Evolutionary conservation across 2,888 invertebrate genomes (phyloP), one percentile per base, ranked within the genome.

Genomic region (Sycophila texana): DNA sequence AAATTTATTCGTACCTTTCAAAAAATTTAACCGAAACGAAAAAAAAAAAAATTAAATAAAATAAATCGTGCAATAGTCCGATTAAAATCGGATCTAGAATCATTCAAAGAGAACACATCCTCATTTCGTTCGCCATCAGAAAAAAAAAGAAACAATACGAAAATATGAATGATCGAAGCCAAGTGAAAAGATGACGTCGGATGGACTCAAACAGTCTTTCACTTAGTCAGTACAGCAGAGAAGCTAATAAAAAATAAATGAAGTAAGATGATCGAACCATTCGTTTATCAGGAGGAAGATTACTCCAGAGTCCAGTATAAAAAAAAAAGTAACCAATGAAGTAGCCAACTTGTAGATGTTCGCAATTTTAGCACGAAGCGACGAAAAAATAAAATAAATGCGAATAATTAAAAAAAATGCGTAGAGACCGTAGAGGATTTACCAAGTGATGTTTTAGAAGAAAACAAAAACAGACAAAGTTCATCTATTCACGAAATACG

Each of bases 401-500:
- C 39, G 39, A 74, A 68, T 57, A 74, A 61, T 18, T 26, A 26
- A 26, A 70, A 70, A 66, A 74, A 77, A 82, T n/a, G 78, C 39
- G 74, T 83, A 84, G 83, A 82, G 79, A 72, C 72, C 77, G 79
- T 83, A 84, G 79, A 79, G 79, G 79, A 83, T 82, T 74, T 83
- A 26, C 26, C 81, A 80, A 39, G 76, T 82, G 82, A 81, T 81
- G 82, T 84, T 82, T 83, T 78, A 83, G 82, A 83, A 74, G 81
- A 74, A 63, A 61, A 39, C 39, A 61, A 72, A 20, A 72, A 65
- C 53, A 53, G 61, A 77, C 77, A 78, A 22, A 63, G 74, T 80
- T 81, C 77, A 81, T 76, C 63, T 74, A 72, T 79, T 77, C 71
- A 79, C 71, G 39, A 79, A 26, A 53, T 76, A n/a, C 18, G 30